These are phyloP conservation scores for Habroteleia sp. DNA, from an alignment of 2,888 invertebrate genomes.

Conservation along the genomic window DNA sequence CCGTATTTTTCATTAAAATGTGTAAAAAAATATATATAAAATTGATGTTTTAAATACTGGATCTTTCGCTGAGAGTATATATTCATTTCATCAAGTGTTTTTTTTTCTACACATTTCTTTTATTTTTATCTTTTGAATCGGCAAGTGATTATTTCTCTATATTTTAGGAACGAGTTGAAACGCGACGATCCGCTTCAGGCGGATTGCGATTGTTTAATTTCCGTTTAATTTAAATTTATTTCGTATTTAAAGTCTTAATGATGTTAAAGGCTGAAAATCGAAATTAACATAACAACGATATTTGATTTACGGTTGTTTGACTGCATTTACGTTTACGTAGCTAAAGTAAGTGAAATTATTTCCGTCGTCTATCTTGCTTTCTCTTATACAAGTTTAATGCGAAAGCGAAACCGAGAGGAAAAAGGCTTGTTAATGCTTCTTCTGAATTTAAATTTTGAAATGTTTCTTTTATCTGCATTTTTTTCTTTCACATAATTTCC, in stretches of 20 bases:
- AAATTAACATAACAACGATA: slow-evolving; percentile 33
- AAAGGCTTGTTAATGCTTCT: slow-evolving; percentile 28
- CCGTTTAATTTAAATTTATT: slow-evolving; percentile 23
- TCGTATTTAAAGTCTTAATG: slow-evolving; percentile 10
- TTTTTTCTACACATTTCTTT: no score
- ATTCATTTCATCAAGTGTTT: no score
- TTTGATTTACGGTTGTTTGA: slow-evolving; percentile 38
- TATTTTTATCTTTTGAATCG: no score
- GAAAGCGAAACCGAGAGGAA: slow-evolving; percentile 7
- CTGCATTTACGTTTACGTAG: slow-evolving; percentile 22
- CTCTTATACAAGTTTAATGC: slow-evolving; percentile 31
- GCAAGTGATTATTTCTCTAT: no score
- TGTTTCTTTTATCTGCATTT: slow-evolving; percentile 46
- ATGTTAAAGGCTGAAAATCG: slow-evolving; percentile 13
- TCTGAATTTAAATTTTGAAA: slow-evolving; percentile 46
- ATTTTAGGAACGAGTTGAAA: no score
- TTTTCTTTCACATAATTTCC: slow-evolving; percentile 32
- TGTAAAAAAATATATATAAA: no score
- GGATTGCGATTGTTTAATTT: slow-evolving; percentile 18
- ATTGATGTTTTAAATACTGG: no score
- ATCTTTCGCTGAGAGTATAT: no score
- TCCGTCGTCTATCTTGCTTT: slow-evolving; percentile 17
- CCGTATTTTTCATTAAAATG: no score
- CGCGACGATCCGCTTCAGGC: no score
- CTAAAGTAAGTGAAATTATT: slow-evolving; percentile 33